phyloP scores from a whole-genome alignment of 2,888 invertebrate genomes.

The Leptinotarsa haldemani region DNA sequence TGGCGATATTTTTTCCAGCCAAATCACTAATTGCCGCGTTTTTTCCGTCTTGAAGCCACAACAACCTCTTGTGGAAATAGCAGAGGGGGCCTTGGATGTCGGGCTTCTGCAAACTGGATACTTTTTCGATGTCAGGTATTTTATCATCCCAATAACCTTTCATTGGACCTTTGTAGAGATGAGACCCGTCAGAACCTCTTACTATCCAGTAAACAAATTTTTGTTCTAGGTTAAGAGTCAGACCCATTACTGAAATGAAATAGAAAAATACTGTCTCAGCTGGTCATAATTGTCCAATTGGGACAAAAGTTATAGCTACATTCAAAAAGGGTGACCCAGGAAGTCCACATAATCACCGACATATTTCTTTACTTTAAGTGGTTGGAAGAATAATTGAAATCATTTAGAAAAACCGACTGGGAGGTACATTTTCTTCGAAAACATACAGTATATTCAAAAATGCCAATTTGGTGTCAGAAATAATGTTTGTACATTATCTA shows the following conservation, averaged over 20 bases:
- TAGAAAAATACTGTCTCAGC: too few species aligned
- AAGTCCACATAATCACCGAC: too few species aligned
- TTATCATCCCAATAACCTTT: constrained; percentile 62
- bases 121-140: constrained; percentile 40
- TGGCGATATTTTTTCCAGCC: constrained; percentile 78
- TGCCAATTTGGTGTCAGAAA: too few species aligned
- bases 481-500: too few species aligned
- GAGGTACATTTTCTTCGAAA: too few species aligned
- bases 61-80: constrained; percentile 83
- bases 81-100: constrained; percentile 79
- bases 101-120: constrained; percentile 68
- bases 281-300: too few species aligned
- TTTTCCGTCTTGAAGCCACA: constrained; percentile 84
- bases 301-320: too few species aligned
- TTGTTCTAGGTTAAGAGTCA: constrained; percentile 83
- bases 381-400: too few species aligned
- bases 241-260: constrained; percentile 77
- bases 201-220: constrained; percentile 88
- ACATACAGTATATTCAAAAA: too few species aligned
- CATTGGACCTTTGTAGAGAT: constrained; percentile 78
- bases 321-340: too few species aligned
- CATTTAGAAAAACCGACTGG: too few species aligned
- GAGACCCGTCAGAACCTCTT: constrained; percentile 80
- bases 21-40: constrained; percentile 82
- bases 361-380: too few species aligned